Conservation (phyloP, 2,797 vertebrate species). For the Podarcis lilfordi region DNA sequence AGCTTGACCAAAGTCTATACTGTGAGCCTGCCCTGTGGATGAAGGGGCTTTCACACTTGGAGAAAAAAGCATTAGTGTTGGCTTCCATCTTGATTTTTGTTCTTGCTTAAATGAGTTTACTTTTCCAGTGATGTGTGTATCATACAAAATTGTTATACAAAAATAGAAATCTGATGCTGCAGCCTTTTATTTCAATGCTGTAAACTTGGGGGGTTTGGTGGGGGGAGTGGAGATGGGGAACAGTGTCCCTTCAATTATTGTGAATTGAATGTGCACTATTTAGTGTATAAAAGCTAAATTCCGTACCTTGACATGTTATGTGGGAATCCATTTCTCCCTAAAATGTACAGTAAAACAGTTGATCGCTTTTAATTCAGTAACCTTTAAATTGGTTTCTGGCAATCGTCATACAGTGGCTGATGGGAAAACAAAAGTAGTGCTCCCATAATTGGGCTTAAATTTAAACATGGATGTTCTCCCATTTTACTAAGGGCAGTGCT, state of each 20-base stretch:
- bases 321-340: background rate
- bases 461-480: background rate
- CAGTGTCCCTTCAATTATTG: background rate
- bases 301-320: background rate
- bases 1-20: background rate
- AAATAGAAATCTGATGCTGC: background rate
- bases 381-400: background rate
- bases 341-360: background rate
- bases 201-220: background rate
- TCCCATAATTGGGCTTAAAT: background rate
- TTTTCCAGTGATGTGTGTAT: background rate
- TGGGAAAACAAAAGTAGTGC: background rate
- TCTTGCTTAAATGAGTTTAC: background rate
- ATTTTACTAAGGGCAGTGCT: background rate
- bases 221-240: background rate
- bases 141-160: background rate
- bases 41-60: background rate
- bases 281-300: background rate
- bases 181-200: background rate
- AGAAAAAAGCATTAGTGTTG: rapidly evolving
- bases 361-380: background rate
- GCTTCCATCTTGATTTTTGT: background rate
- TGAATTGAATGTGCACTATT: background rate
- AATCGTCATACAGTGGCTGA: background rate
- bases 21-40: background rate